Base-by-base conservation (phyloP, 2,888 invertebrate genomes). In the Eristalis tenax region DNA sequence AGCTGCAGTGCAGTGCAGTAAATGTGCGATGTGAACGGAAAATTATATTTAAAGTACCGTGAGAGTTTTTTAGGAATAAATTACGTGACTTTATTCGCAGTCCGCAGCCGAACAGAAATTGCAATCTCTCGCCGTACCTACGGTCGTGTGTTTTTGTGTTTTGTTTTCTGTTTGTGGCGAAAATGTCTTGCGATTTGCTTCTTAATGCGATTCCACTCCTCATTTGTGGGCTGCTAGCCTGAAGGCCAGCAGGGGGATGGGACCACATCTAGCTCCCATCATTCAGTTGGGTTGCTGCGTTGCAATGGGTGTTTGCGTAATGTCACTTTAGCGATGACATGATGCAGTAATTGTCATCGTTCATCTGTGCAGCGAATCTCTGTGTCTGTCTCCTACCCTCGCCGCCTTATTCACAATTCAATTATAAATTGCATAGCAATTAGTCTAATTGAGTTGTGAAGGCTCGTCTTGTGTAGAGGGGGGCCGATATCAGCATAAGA, bases 1-100 rank as follows among this genome's bases (percentile, higher is more conserved):
- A 76, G 90, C 89, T 90, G 82, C 90, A 79, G 90, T 91, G 89
- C 90, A 92, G 83, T 92, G 92, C 89, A 90, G 90, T 89, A 92
- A 91, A 90, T 92, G 92, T 81, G 91, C 93, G 88, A 92, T 92
- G 93, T 92, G 92, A 92, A 87, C 87, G 87, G 87, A 80, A 77
- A 88, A 88, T 88, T 88, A 84, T 88, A 88, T 88, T 88, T 84
- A 84, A 84, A 88, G 83, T 88, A 88, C 88, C 88, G 88, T 88
- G 88, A 88, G 88, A 88, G 88, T 88, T 88, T 88, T 88, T 88
- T 84, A 88, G 80, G 88, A 88, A 88, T 88, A 88, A 88, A 88
- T 88, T 88, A 88, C 88, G 88, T 88, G 88, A 88, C 88, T 88
- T 88, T 88, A 88, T 88, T 84, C 84, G 77, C 80, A 87, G 87